Percentiles rank a stretch among this genome's conserved stretches.
Conservation (phyloP, 2,888 invertebrate genomes). For the Spatulosminthurus flaviceps region DNA sequence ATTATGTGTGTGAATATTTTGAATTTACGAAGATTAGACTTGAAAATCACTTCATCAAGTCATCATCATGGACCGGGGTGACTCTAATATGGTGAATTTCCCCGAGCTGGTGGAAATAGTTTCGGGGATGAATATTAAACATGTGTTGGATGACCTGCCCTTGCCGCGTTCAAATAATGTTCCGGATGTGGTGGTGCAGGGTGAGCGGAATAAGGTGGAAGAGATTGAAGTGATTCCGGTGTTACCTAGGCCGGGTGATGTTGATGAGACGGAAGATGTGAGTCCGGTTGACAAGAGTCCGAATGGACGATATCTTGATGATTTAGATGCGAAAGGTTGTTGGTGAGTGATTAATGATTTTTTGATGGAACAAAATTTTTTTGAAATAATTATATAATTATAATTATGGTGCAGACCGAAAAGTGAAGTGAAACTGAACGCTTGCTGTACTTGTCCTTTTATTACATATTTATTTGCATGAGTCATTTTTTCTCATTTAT, state of each 20-base stretch:
- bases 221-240: neutral
- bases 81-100: neutral
- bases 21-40: too few relatives aligned
- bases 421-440: too few relatives aligned
- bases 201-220: neutral
- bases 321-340: conserved; percentile 22
- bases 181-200: neutral
- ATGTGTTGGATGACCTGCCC: neutral
- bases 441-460: too few relatives aligned
- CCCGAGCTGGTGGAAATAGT: conserved; percentile 7
- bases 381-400: neutral
- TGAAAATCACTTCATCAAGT: too few relatives aligned
- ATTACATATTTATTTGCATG: too few relatives aligned
- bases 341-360: conserved; percentile 19
- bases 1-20: too few relatives aligned
- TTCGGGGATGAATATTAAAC: conserved; percentile 25
- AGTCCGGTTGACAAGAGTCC: conserved; percentile 7
- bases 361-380: neutral
- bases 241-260: neutral
- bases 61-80: neutral
- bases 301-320: neutral
- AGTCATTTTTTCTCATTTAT: too few relatives aligned
- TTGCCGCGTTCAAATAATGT: neutral
- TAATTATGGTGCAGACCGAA: too few relatives aligned
- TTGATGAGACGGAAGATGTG: neutral